phyloP scores from a whole-genome alignment of 1,140 invertebrate genomes.

The Formica exsecta region DNA sequence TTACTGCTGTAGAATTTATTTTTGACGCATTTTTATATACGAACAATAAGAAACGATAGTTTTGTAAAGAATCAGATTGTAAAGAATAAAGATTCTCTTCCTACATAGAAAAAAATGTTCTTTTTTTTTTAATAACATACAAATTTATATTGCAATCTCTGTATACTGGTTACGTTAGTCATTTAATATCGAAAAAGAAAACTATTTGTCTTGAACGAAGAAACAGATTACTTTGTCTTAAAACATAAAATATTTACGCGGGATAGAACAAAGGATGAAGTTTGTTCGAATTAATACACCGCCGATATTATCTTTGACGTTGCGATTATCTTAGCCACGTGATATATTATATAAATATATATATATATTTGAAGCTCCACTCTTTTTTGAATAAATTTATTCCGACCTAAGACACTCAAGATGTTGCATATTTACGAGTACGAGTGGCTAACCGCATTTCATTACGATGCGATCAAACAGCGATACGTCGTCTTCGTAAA shows the following conservation, averaged over 20 bases:
- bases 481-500: constrained; percentile 36
- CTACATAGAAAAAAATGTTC: too few relatives aligned
- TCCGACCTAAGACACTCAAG: constrained; percentile 2
- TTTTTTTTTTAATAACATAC: too few relatives aligned
- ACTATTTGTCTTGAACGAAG: constrained; percentile 21
- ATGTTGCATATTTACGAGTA: constrained; percentile 52
- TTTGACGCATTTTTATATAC: too few relatives aligned
- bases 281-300: neutral
- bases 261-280: neutral
- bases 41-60: too few relatives aligned
- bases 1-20: too few relatives aligned
- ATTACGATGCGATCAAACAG: constrained; percentile 12
- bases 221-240: constrained; percentile 3
- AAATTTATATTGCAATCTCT: constrained; percentile 1
- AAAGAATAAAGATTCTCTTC: too few relatives aligned
- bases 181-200: neutral
- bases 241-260: neutral
- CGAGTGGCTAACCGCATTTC: constrained; percentile 13
- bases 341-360: neutral
- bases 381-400: constrained; percentile 36
- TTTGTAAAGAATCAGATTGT: too few relatives aligned
- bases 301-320: neutral
- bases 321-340: neutral
- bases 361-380: neutral
- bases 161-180: neutral